Percentiles rank a stretch among this genome's conserved stretches.
phyloP scores from a whole-genome alignment of 2,113 vertebrate genomes.

The Gyps fulvus region DNA sequence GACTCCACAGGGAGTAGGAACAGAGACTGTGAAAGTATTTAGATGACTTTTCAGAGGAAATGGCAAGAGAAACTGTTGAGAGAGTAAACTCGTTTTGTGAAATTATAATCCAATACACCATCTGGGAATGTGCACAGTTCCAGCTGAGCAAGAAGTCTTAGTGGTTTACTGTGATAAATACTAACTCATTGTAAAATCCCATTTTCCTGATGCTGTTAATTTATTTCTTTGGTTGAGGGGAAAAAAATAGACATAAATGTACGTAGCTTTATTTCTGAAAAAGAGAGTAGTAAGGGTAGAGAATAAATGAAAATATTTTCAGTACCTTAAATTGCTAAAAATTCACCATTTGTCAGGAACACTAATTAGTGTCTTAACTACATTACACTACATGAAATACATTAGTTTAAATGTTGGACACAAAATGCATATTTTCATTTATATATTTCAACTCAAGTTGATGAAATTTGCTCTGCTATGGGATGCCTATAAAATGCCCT shows the following conservation, averaged over 20 bases:
- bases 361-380: background rate
- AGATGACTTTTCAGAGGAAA: constrained; percentile 27
- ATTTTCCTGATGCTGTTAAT: constrained; percentile 22
- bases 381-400: background rate
- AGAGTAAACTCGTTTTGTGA: constrained; percentile 19
- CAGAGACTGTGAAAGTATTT: background rate
- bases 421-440: background rate
- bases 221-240: constrained; percentile 31
- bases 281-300: background rate
- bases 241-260: background rate
- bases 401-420: background rate
- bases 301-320: background rate
- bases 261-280: background rate
- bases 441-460: background rate
- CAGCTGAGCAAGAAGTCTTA: constrained; percentile 39
- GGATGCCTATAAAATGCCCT: background rate
- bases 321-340: background rate
- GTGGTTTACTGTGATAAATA: constrained; percentile 55
- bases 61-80: constrained; percentile 24
- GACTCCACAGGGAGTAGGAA: background rate
- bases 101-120: constrained; percentile 57
- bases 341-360: background rate
- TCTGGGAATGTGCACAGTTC: constrained; percentile 19
- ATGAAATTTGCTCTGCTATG: background rate
- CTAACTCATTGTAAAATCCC: constrained; percentile 27